Base-by-base conservation (phyloP, 2,888 invertebrate genomes). In the Malthinus flaveolus region DNA sequence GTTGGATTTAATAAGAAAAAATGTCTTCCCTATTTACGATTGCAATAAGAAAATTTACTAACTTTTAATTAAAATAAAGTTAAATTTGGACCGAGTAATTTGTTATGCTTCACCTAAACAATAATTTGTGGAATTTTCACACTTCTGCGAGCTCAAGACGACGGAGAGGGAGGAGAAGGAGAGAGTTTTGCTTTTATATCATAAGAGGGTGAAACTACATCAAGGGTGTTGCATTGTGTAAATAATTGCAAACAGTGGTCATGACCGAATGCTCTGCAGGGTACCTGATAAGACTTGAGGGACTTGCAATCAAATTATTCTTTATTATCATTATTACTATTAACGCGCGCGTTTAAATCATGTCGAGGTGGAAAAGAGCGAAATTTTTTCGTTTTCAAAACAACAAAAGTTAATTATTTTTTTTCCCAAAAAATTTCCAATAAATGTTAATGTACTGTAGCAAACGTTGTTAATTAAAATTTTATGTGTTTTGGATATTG, bases 231-330 rank as follows among this genome's bases (percentile, higher is more conserved):
- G 73, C 70, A 72, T 72, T 73, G 73, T 56, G 56, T 56, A 56
- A 56, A 56, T 74, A 67, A 75, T 75, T 75, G 74, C 72, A 71
- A 74, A 72, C 73, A 74, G 73, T 72, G 73, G 73, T 73, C 73
- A 71, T 72, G 72, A 73, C 66, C 68, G 70, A 69, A 65, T 68
- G 71, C 68, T 56, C 50, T 69, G 61, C 64, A 63, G 65, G 68
- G 67, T 71, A 72, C 72, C 72, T 72, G 72, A 72, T 66, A 66
- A 66, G 63, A 57, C 54, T 46, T 37, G 15, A 32, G 47, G 47
- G 54, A 46, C 45, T 46, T 52, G 45, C 35, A 45, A 52, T 36
- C 39, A 23, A 42, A 42, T 42, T 42, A 42, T 42, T 23, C 5
- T 23, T 23, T 42, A 42, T 42, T 42, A 42, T 23, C 37, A 13